A percentile compares a stretch with the other conserved stretches of the same genome.
Evolutionary conservation across 2,113 vertebrate species (phyloP).

Genomic region (Atherinomorus stipes): DNA sequence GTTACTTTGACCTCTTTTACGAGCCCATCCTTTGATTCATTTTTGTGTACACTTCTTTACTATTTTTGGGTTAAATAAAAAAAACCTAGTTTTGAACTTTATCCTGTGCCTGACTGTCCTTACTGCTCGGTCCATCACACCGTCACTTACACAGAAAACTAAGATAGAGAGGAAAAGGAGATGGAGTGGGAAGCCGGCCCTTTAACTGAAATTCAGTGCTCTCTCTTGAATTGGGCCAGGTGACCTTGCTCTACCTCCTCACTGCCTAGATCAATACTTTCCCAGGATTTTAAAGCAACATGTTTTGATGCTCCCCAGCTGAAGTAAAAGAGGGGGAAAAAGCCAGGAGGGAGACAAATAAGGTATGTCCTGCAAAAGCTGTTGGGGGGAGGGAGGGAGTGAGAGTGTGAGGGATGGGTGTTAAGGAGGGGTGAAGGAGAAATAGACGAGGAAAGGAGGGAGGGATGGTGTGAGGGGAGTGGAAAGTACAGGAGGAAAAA

Average conservation of each 20-base stretch:
- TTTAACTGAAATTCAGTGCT: constrained; percentile 52
- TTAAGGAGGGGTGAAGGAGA: constrained; percentile 81
- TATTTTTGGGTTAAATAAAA: too few relatives aligned
- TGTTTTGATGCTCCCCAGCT: constrained; percentile 71
- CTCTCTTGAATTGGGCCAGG: constrained; percentile 60
- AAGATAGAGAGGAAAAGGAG: constrained; percentile 16
- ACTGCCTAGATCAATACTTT: constrained; percentile 76
- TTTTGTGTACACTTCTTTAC: too few relatives aligned
- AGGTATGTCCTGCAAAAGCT: constrained; percentile 48
- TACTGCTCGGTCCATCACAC: too few relatives aligned
- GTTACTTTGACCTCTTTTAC: too few relatives aligned
- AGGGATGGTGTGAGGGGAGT: constrained; percentile 35
- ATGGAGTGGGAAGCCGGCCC: constrained; percentile 40
- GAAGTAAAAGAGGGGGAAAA: constrained; percentile 58
- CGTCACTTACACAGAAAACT: constrained; percentile 30
- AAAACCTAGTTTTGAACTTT: too few relatives aligned
- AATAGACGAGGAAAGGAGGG: constrained; percentile 51
- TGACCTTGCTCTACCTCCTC: constrained; percentile 72
- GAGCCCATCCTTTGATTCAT: too few relatives aligned
- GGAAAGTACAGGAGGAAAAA: constrained; percentile 42
- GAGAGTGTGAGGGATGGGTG: constrained; percentile 68
- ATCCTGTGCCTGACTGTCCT: too few relatives aligned
- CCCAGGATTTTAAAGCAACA: constrained; percentile 74
- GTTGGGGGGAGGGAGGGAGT: constrained; percentile 44
- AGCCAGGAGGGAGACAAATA: constrained; percentile 68